These are phyloP conservation scores for Beris morrisii DNA, from an alignment of 2,888 invertebrate species.

Conservation along the genomic window DNA sequence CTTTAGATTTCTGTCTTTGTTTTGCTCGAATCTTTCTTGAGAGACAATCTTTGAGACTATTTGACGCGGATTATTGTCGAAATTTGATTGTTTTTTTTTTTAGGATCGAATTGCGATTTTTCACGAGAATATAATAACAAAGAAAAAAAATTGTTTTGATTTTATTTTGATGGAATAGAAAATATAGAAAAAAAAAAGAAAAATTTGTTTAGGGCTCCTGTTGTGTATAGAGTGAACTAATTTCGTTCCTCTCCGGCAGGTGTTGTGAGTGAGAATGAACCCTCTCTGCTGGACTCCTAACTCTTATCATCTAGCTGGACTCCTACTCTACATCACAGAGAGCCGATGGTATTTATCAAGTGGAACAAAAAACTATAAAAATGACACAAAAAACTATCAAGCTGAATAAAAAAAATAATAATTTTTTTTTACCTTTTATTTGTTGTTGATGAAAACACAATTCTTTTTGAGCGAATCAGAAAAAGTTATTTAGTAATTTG, in stretches of 20 bases:
- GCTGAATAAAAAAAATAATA: conserved; percentile 30
- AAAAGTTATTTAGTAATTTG: conserved; percentile 10
- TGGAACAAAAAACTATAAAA: conserved; percentile 36
- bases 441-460: conserved; percentile 14
- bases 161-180: conserved; percentile 33
- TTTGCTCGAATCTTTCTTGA: background rate
- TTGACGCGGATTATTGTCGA: background rate
- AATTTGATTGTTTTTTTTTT: background rate
- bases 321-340: conserved; percentile 39
- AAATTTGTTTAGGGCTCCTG: conserved; percentile 52
- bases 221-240: conserved; percentile 59
- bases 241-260: conserved; percentile 60
- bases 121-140: background rate
- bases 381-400: conserved; percentile 25
- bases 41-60: background rate
- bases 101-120: background rate
- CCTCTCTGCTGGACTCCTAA: conserved; percentile 39
- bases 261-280: conserved; percentile 52
- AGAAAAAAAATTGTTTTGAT: conserved; percentile 27
- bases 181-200: conserved; percentile 32
- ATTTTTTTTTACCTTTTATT: conserved; percentile 23
- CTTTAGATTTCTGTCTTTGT: conserved; percentile 17
- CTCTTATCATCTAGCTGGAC: conserved; percentile 39
- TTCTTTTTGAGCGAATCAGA: conserved; percentile 25
- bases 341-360: conserved; percentile 47